Evolutionary conservation across 2,797 vertebrate species (phyloP), one percentile per base, ranked within the genome.

Genomic region (Eutrigla gurnardus): DNA sequence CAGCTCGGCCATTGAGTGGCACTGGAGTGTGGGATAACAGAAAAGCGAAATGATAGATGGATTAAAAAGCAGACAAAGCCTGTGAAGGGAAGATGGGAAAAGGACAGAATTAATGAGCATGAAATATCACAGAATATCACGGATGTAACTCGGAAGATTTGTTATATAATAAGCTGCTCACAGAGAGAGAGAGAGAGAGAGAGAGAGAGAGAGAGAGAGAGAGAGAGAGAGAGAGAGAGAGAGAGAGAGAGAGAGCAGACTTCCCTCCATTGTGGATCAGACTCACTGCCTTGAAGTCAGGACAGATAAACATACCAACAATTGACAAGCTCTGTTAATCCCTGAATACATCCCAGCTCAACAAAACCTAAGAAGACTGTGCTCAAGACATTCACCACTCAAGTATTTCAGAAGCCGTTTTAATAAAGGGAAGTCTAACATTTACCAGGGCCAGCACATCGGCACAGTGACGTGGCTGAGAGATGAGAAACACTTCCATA

Each of bases 21-120:
- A 79, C 40, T 85, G 76, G 47, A 77, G 70, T 64, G 65, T 74
- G 65, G 60, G 60, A 57, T 70, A 72, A 77, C 9, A 61, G 33
- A 55, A 50, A 18, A 32, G 14, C 52, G 40, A 18, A 33, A 57
- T 37, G 36, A 70, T 8, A 40, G 50, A 65, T 35, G 36, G 15
- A 32, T 46, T 47, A 39, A 59, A 43, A 66, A 52, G 25, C 42
- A 63, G 13, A 37, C n/a, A 63, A 71, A 69, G 50, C 9, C 14
- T 57, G 1, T 36, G 39, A 52, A 42, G 52, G 32, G 47, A 75
- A 53, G 15, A 47, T 12, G 2, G 37, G 62, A 69, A 50, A 64
- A 49, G 18, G 18, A 77, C 63, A 59, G 47, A 66, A 65, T 60
- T 52, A 84, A 47, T 76, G 62, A 73, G 62, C 52, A 54, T 60